A percentile compares a stretch with the other conserved stretches of the same genome.
Conservation (phyloP, 2,888 invertebrate genomes). For the Julus scandinavius region DNA sequence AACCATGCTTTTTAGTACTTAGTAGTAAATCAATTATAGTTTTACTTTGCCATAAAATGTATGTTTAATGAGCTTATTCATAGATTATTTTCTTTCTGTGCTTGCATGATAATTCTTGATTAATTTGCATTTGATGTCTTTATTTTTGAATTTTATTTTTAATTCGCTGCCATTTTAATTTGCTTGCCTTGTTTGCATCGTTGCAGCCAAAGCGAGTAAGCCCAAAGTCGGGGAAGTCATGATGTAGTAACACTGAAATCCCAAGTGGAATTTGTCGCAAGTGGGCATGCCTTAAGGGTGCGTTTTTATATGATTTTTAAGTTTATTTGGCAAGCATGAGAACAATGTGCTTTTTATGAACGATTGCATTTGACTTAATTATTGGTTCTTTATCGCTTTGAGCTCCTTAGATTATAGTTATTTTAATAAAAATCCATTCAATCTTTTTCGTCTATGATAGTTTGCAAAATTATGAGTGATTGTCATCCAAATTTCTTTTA, state of each 20-base stretch:
- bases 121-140: constrained; percentile 15
- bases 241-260: constrained; percentile 52
- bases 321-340: constrained; percentile 13
- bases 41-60: too few species aligned
- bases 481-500: too few species aligned
- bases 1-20: too few species aligned
- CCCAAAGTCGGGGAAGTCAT: constrained; percentile 56
- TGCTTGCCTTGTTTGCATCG: constrained; percentile 49
- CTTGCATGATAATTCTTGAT: not conserved
- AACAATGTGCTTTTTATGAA: not conserved
- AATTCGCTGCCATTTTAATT: constrained; percentile 24
- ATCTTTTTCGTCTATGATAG: too few species aligned
- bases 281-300: constrained; percentile 42
- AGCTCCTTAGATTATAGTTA: not conserved
- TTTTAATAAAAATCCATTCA: not conserved
- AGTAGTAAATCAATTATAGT: too few species aligned
- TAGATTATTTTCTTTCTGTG: not conserved
- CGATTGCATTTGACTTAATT: not conserved
- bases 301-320: constrained; percentile 26
- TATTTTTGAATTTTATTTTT: constrained; percentile 50
- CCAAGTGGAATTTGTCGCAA: constrained; percentile 49
- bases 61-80: too few species aligned
- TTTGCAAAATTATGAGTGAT: too few species aligned
- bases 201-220: constrained; percentile 57
- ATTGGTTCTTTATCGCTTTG: not conserved